A percentile compares a stretch with the other conserved stretches of the same genome.
These are phyloP conservation scores for Bombus balteatus DNA, from an alignment of 1,140 invertebrate species.

Conservation along the genomic window DNA sequence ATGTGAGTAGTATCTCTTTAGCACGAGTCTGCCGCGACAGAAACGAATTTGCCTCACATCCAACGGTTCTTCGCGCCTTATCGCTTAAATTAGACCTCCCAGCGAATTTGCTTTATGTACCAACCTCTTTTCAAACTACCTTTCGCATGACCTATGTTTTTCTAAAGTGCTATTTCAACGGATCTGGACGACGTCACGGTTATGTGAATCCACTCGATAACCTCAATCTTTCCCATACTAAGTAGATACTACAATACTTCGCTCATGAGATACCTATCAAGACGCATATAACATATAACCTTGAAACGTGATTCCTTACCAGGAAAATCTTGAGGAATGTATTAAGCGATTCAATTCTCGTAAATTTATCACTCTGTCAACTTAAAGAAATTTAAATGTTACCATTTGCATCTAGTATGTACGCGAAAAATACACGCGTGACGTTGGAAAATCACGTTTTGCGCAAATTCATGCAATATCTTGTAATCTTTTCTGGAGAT, in stretches of 20 bases:
- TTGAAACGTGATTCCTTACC: constrained; percentile 48
- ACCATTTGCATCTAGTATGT: background rate
- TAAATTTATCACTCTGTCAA: background rate
- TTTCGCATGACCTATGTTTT: constrained; percentile 1
- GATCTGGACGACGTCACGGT: constrained; percentile 47
- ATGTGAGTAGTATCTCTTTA: constrained; percentile 74
- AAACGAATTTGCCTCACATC: background rate
- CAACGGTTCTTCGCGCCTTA: constrained; percentile 44
- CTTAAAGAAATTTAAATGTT: background rate
- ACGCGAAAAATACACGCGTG: background rate
- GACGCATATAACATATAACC: constrained; percentile 54
- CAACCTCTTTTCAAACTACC: background rate
- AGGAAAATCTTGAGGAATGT: background rate
- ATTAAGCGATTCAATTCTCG: background rate
- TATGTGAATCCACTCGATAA: constrained; percentile 68
- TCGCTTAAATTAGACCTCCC: background rate
- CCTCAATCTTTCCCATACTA: constrained; percentile 70
- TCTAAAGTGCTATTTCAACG: background rate
- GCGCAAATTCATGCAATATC: constrained; percentile 31
- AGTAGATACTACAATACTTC: background rate
- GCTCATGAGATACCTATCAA: constrained; percentile 27
- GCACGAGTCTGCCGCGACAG: constrained; percentile 34
- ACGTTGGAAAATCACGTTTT: constrained; percentile 23
- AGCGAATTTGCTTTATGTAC: background rate
- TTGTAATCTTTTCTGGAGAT: background rate